Percentiles rank a stretch among this genome's conserved stretches.
Conservation (phyloP, 2,888 invertebrate species). For the Neoitamus cyanurus region DNA sequence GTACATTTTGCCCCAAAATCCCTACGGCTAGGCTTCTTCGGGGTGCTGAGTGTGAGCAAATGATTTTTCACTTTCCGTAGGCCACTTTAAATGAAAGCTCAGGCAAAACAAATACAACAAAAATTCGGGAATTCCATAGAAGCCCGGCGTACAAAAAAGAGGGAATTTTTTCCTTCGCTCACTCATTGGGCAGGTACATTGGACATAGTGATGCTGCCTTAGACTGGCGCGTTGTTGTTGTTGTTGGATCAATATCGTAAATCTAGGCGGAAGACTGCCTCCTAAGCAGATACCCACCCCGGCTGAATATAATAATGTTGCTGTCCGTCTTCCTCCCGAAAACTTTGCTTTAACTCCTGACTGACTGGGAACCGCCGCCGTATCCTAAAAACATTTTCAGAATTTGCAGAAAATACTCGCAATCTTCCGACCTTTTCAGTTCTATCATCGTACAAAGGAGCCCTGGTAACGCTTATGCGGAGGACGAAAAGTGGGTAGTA, state of each 20-base stretch:
- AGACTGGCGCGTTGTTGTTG: neutral
- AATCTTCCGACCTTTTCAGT: neutral
- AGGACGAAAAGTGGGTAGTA: neutral
- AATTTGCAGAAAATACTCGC: constrained; percentile 22
- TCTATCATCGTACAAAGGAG: constrained; percentile 5
- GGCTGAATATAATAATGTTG: neutral
- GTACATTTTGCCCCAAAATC: neutral
- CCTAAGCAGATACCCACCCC: neutral
- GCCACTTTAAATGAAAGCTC: neutral
- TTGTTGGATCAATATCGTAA: constrained; percentile 34
- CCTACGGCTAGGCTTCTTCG: neutral
- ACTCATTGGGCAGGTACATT: neutral
- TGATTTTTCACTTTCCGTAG: constrained; percentile 14
- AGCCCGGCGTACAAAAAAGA: neutral
- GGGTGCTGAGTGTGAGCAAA: neutral
- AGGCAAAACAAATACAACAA: constrained; percentile 9
- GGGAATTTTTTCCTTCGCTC: neutral
- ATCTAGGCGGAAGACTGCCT: neutral
- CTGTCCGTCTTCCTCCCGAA: neutral
- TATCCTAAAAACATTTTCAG: constrained; percentile 4
- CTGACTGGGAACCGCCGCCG: neutral
- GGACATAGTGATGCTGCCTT: neutral
- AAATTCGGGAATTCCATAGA: neutral
- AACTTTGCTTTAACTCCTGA: neutral
- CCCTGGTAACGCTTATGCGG: neutral